These are phyloP conservation scores for Sclerodermus sp. DNA, from an alignment of 2,888 invertebrate genomes.

Conservation along the genomic window DNA sequence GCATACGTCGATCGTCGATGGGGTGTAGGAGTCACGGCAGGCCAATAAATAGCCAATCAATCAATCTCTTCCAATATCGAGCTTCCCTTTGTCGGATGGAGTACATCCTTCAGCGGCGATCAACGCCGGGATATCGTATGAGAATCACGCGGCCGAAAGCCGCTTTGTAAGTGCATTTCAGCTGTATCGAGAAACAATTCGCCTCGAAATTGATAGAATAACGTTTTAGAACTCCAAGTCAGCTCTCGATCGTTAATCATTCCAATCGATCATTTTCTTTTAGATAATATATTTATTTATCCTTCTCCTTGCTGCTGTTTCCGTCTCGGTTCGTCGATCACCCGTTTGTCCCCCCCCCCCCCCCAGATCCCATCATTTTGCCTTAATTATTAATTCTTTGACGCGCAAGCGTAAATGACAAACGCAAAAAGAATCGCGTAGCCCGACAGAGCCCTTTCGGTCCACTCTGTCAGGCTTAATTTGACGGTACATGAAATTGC, in stretches of 20 bases:
- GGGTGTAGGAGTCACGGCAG: constrained; percentile 23
- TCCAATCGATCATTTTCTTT: neutral
- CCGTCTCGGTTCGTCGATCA: too few relatives aligned
- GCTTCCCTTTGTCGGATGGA: constrained; percentile 8
- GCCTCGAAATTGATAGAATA: neutral
- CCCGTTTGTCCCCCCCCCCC: too few relatives aligned
- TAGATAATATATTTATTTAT: too few relatives aligned
- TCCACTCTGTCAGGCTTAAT: too few relatives aligned
- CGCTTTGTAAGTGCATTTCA: neutral
- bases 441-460: too few relatives aligned
- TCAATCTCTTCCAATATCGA: constrained; percentile 7
- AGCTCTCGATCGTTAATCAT: neutral
- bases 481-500: too few relatives aligned
- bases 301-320: too few relatives aligned
- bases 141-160: neutral
- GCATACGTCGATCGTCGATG: constrained; percentile 9
- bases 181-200: neutral
- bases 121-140: constrained; percentile 8
- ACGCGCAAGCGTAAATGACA: too few relatives aligned
- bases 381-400: too few relatives aligned
- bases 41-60: constrained; percentile 13
- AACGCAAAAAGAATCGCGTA: too few relatives aligned
- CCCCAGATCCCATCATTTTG: too few relatives aligned
- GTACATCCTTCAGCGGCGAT: constrained; percentile 5
- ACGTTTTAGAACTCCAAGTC: neutral